These are phyloP conservation scores for Hippocampus mohnikei DNA, from an alignment of 2,113 vertebrate genomes.

Conservation along the genomic window DNA sequence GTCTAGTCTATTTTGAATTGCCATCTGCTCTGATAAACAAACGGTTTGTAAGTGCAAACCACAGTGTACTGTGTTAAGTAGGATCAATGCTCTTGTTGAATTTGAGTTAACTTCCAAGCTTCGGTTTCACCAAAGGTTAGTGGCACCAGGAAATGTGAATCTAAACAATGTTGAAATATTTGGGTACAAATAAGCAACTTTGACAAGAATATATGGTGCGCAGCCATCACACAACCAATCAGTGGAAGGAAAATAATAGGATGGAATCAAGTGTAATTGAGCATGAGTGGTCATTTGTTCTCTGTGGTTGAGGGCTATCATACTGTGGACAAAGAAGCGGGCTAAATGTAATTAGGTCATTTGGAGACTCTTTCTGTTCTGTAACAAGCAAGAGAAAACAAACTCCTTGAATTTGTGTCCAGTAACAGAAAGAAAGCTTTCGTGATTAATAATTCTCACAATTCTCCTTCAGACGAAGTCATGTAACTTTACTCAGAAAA, in stretches of 20 bases:
- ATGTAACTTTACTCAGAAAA: background rate
- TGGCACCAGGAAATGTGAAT: too few species aligned
- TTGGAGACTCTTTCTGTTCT: conserved; percentile 9
- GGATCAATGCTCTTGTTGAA: too few species aligned
- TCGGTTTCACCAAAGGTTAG: too few species aligned
- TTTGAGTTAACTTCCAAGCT: too few species aligned
- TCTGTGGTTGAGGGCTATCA: background rate
- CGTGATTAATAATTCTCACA: background rate
- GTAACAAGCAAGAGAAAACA: conserved; percentile 6
- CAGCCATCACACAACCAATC: too few species aligned
- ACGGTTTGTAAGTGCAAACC: too few species aligned
- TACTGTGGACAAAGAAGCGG: conserved; percentile 19
- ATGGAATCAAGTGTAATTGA: conserved; percentile 17
- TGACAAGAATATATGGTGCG: too few species aligned
- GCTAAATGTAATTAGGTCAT: conserved; percentile 8
- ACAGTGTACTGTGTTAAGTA: too few species aligned
- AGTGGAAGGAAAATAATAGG: too few species aligned
- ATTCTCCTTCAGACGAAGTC: background rate
- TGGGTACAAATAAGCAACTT: too few species aligned
- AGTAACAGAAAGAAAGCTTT: conserved; percentile 3
- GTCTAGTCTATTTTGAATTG: background rate
- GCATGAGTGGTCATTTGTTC: background rate
- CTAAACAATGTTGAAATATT: too few species aligned
- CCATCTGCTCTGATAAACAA: background rate
- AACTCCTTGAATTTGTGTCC: conserved; percentile 5